A percentile compares a stretch with the other conserved stretches of the same genome.
These are phyloP conservation scores for Dynastes hyllus DNA, from an alignment of 2,888 invertebrate species.

Conservation along the genomic window DNA sequence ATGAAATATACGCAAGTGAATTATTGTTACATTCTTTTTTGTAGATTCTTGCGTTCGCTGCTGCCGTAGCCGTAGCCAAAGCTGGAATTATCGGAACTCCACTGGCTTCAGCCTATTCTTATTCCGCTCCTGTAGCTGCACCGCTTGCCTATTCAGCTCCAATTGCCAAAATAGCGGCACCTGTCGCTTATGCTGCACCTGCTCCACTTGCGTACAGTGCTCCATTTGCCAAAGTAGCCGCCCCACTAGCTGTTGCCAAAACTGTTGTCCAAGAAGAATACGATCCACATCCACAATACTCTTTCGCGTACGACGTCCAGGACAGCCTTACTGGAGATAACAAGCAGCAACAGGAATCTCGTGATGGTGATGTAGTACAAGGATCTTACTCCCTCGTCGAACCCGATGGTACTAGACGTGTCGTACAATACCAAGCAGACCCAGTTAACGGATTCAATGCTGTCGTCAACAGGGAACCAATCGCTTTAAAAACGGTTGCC, in stretches of 20 bases:
- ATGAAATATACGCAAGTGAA: background rate
- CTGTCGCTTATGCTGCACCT: constrained; percentile 61
- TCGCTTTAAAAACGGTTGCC: constrained; percentile 65
- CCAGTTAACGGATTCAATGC: constrained; percentile 76
- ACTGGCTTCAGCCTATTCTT: constrained; percentile 54
- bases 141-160: constrained; percentile 53
- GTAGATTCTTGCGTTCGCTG: constrained; percentile 66
- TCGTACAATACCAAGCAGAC: constrained; percentile 76
- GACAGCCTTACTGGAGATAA: constrained; percentile 76
- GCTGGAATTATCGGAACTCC: constrained; percentile 56
- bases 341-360: constrained; percentile 74
- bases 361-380: constrained; percentile 74
- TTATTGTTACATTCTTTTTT: constrained; percentile 6
- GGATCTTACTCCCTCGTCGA: constrained; percentile 74
- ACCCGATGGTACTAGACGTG: constrained; percentile 74
- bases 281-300: constrained; percentile 75
- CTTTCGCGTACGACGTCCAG: constrained; percentile 74
- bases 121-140: constrained; percentile 54
- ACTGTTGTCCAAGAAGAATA: constrained; percentile 67
- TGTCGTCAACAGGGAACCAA: constrained; percentile 72
- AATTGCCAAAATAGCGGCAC: constrained; percentile 64
- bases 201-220: constrained; percentile 61
- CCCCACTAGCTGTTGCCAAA: constrained; percentile 64
- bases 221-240: constrained; percentile 61
- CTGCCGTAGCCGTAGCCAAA: constrained; percentile 58